phyloP scores from a whole-genome alignment of 1,140 invertebrate genomes.

The Oedothorax gibbosus region DNA sequence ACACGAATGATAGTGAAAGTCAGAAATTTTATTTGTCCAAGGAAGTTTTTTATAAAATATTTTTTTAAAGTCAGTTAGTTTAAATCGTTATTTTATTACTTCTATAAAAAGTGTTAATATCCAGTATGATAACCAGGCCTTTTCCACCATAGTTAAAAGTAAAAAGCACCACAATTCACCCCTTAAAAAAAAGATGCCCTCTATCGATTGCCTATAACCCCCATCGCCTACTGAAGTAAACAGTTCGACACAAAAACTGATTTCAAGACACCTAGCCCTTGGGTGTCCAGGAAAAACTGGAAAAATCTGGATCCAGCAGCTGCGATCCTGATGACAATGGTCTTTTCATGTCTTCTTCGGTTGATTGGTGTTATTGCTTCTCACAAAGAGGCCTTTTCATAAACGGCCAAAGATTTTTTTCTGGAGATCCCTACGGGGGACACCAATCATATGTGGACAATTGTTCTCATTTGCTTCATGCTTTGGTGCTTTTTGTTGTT shows the following conservation, averaged over 20 bases:
- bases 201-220: too few relatives aligned
- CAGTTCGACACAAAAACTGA: not conserved
- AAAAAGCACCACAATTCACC: too few relatives aligned
- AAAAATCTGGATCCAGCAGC: slow-evolving; percentile 37
- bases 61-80: too few relatives aligned
- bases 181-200: too few relatives aligned
- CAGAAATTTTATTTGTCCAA: too few relatives aligned
- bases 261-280: slow-evolving; percentile 15
- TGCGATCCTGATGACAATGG: slow-evolving; percentile 43
- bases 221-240: too few relatives aligned
- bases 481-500: slow-evolving; percentile 13
- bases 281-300: slow-evolving; percentile 5
- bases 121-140: too few relatives aligned
- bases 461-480: slow-evolving; percentile 43
- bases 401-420: slow-evolving; percentile 16
- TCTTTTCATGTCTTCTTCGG: slow-evolving; percentile 5
- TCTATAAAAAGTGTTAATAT: too few relatives aligned
- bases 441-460: slow-evolving; percentile 49
- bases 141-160: too few relatives aligned
- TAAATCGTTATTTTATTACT: too few relatives aligned
- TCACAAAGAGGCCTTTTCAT: slow-evolving; percentile 47
- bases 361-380: slow-evolving; percentile 57
- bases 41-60: too few relatives aligned
- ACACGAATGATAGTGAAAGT: too few relatives aligned
- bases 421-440: slow-evolving; percentile 32